Evolutionary conservation across 2,888 invertebrate species (phyloP), one percentile per base, ranked within the genome.

Genomic region (Hydrotaea diabolus): DNA sequence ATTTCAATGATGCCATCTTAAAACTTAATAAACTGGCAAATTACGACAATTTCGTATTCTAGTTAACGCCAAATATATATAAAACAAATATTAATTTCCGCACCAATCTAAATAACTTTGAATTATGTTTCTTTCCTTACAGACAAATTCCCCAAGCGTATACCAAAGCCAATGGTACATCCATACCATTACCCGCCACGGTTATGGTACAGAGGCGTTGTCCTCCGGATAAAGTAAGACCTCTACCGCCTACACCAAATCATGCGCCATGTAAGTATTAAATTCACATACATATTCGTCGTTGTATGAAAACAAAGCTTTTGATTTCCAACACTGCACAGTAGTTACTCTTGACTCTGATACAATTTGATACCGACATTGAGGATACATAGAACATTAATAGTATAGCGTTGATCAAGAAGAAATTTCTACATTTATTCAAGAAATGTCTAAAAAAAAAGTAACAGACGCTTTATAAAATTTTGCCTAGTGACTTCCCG

Each of bases 181-280:
- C 96, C 89, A 96, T 96, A 89, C 96, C 96, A 78, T 92, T 96
- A 89, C 96, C 96, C 59, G 96, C 96, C 82, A 96, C 96, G 39
- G 96, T 96, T 86, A 94, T 95, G 88, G 96, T 96, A 73, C 95
- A 94, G 86, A 94, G 96, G 86, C 94, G 96, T 92, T 96, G 96
- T 88, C 96, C 96, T 76, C 96, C 96, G 87, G 96, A 96, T 93
- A 96, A 96, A 91, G 94, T 95, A 86, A 94, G 96, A 80, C 96
- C 96, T 13, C 93, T 96, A 87, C 96, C 96, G 13, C 94, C 95
- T 77, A 95, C 95, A 43, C 95, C 95, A 39, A 93, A 93, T 81
- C 94, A 94, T 86, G 90, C 91, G 87, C 92, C 92, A 89, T 91
- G 93, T 93, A 91, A 92, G 92, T 92, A 78, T 21, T 64, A 49